Evolutionary conservation across 2,888 invertebrate species (phyloP), one percentile per base, ranked within the genome.

Genomic region (Tenthredo mesomela): DNA sequence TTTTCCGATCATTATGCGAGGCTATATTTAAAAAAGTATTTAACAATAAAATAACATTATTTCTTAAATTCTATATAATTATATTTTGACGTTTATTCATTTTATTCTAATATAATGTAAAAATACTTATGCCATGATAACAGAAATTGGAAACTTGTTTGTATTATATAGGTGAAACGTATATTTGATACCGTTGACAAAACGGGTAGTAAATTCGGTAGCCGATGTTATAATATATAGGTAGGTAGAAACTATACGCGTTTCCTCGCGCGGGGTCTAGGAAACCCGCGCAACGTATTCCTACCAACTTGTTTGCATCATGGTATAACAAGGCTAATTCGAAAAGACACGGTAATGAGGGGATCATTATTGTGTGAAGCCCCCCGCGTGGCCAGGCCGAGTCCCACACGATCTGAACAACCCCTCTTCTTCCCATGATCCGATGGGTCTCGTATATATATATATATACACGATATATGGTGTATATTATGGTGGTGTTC

Each of bases 341-440:
- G 90, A 90, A 87, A 87, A 88, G 92, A 93, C 92, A 91, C 86
- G 89, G 89, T 92, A 93, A 92, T 90, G 91, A 92, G 89, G 90
- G 88, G 89, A 88, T 91, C 90, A 89, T 92, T 91, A 91, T 87
- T 85, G 87, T 85, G 88, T 77, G 70, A 85, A 82, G 77, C 85
- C 78, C 86, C 77, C 86, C 89, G 88, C 89, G 90, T 88, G 89
- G 87, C 89, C 12, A 73, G 25, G 70, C 84, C 70, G 85, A 85
- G 86, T 86, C 88, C 86, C 67, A 67, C 67, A 67, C 67, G 33
- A 67, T 67, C 67, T 33, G 67, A 67, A 67, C 33, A 33, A 6
- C 29, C 67, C 67, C 33, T 25, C 33, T 25, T 21, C 12, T 61
- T 21, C 61, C 61, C 61, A 61, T 25, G 25, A 47, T 47, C 12